Base-by-base conservation (phyloP, 2,113 vertebrate genomes). In the Cephalopterus ornatus region DNA sequence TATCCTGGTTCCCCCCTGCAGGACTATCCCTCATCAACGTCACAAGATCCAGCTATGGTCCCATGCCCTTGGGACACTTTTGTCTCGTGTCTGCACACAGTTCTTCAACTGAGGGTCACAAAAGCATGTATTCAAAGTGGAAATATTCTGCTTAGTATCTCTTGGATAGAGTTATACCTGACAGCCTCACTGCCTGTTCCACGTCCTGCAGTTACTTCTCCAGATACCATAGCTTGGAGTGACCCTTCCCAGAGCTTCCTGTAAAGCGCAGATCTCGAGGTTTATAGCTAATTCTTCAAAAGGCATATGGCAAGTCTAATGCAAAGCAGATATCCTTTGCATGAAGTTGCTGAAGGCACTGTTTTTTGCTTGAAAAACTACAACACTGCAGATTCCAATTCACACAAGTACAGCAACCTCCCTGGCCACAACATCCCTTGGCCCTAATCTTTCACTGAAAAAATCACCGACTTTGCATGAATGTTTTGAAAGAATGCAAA, bases 401-500 rank as follows among this genome's bases (percentile, higher is more conserved):
- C 44, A 61, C 37, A 78, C 9, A 85, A 94, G 49, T 26, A 71
- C 33, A 81, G n/a, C 52, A 95, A 59, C 56, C 41, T 92, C 56
- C 52, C 52, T 68, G 47, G 80, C n/a, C 66, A 61, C 39, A 72
- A 35, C 7, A 23, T 84, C 70, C 47, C 50, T 85, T 49, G 42
- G 47, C 79, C n/a, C 55, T 80, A 70, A 92, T 86, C 41, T 92
- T 91, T 71, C 79, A 67, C 61, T 88, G 73, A 86, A 93, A 47
- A 88, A 84, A 66, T 77, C 42, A 66, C n/a, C 4, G 70, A 42
- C 35, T 80, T 88, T 32, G 23, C 39, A n/a, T 5, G 39, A 72
- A 9, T 80, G 42, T 84, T 95, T 91, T 86, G 61, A 77, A 95
- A 91, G 44, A 83, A 67, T 50, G 52, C 68, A 95, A 87, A 91